These are phyloP conservation scores for Catharus bicknelli DNA, from an alignment of 2,113 vertebrate genomes.

Conservation along the genomic window DNA sequence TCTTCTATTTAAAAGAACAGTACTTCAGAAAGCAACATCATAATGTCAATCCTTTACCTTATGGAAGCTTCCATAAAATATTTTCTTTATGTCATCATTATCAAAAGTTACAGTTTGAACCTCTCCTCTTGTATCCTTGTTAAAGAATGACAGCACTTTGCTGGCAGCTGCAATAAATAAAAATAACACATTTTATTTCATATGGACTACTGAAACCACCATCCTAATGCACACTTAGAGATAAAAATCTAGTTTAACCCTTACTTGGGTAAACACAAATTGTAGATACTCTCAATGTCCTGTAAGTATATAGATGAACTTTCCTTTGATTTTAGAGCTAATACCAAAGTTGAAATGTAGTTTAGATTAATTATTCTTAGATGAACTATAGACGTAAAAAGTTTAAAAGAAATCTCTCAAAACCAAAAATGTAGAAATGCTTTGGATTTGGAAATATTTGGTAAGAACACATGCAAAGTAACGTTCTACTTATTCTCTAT, in stretches of 20 bases:
- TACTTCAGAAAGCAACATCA: slow-evolving; percentile 19
- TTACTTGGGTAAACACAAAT: background rate
- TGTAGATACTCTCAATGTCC: background rate
- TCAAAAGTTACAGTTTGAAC: slow-evolving; percentile 89
- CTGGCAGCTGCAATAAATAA: slow-evolving; percentile 79
- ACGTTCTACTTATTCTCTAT: background rate
- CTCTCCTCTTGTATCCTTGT: slow-evolving; percentile 88
- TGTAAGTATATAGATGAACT: background rate
- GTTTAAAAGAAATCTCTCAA: background rate
- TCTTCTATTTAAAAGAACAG: background rate
- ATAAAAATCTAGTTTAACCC: background rate
- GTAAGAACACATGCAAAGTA: background rate
- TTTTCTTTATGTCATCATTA: slow-evolving; percentile 82
- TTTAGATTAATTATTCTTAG: background rate
- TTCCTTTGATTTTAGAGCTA: background rate
- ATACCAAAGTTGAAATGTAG: background rate
- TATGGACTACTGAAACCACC: background rate
- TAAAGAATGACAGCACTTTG: slow-evolving; percentile 93
- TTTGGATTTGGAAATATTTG: background rate
- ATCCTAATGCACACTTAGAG: background rate
- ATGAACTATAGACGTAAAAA: background rate
- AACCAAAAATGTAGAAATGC: background rate
- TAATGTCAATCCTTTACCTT: slow-evolving; percentile 82
- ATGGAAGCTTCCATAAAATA: slow-evolving; percentile 98
- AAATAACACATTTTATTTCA: background rate